Evolutionary conservation across 2,113 vertebrate species (phyloP), one percentile per base, ranked within the genome.

Genomic region (Oxygymnocypris stewartii): DNA sequence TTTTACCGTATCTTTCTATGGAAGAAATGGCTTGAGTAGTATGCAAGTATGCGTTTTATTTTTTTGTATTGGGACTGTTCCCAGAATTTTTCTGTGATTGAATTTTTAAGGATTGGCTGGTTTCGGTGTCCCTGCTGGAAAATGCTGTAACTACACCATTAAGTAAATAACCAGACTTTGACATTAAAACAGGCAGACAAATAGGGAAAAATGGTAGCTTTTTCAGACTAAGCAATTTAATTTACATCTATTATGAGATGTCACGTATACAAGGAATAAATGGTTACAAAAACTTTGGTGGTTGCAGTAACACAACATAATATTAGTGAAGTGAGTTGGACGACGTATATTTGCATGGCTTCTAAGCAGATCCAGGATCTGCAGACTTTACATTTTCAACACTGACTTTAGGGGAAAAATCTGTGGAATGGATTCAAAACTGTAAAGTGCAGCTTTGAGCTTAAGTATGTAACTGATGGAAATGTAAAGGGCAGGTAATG

Each of bases 171-270:
- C 20, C 54, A 20, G 54, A 18, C 14, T 54, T 54, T 54, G 49
- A 54, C 49, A 16, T 18, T 6, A 54, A 54, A 67, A 14, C 25
- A 65, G 61, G 10, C 4, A 63, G 65, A 71, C 31, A 20, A 18
- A 23, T 40, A 73, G 37, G 65, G 2, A 35, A 18, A n/a, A 69
- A 18, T 69, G 65, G 35, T 18, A 69, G 0, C 18, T 23, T 71
- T 71, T 20, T 18, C 35, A 40, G 18, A 37, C 8, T 40, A 16
- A 37, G 20, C 42, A 20, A 73, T 42, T 73, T 73, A 73, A 74
- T 25, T 84, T 47, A n/a, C 51, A 87, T 37, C 49, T 40, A 35
- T 69, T 31, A 85, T 16, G 75, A 77, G 18, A 49, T 63, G 73
- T 67, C 40, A 25, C 3, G 42, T 49, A 69, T 42, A 51, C 14